A percentile compares a stretch with the other conserved stretches of the same genome.
Evolutionary conservation across 1,140 invertebrate species (phyloP).

Genomic region (Acromyrmex charruanus): DNA sequence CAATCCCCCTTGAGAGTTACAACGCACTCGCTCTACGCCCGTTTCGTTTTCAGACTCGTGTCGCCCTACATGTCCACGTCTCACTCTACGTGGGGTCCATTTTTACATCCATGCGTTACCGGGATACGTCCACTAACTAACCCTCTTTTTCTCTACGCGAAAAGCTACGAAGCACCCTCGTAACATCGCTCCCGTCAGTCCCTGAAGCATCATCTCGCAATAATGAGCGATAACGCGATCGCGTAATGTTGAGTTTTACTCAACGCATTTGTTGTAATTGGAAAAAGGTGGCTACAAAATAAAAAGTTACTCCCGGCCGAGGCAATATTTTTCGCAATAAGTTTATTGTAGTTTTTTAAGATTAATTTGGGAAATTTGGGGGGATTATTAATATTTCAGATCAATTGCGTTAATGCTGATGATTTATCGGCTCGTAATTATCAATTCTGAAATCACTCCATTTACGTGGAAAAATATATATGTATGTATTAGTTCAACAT

Average conservation of each 20-base stretch:
- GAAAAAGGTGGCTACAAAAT: not conserved
- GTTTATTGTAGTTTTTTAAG: too few relatives aligned
- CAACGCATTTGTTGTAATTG: not conserved
- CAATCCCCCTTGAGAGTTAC: slow-evolving; percentile 77
- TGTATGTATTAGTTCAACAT: too few relatives aligned
- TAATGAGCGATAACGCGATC: slow-evolving; percentile 53
- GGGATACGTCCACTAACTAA: slow-evolving; percentile 73
- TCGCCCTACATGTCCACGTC: slow-evolving; percentile 27
- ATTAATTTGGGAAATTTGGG: too few relatives aligned
- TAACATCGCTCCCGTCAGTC: not conserved
- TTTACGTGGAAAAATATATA: too few relatives aligned
- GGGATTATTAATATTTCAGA: too few relatives aligned
- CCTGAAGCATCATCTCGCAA: slow-evolving; percentile 49
- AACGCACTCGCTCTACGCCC: slow-evolving; percentile 56
- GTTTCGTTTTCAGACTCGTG: slow-evolving; percentile 68
- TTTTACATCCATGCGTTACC: slow-evolving; percentile 59
- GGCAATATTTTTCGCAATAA: too few relatives aligned
- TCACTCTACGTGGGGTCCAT: not conserved
- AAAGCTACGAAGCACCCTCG: slow-evolving; percentile 51
- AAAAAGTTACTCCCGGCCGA: not conserved
- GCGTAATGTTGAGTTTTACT: slow-evolving; percentile 18
- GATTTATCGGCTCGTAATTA: too few relatives aligned
- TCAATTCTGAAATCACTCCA: too few relatives aligned
- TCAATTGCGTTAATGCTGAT: too few relatives aligned
- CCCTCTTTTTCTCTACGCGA: slow-evolving; percentile 65